Evolutionary conservation across 2,888 invertebrate genomes (phyloP).

Genomic region (Platycheirus rosarum): DNA sequence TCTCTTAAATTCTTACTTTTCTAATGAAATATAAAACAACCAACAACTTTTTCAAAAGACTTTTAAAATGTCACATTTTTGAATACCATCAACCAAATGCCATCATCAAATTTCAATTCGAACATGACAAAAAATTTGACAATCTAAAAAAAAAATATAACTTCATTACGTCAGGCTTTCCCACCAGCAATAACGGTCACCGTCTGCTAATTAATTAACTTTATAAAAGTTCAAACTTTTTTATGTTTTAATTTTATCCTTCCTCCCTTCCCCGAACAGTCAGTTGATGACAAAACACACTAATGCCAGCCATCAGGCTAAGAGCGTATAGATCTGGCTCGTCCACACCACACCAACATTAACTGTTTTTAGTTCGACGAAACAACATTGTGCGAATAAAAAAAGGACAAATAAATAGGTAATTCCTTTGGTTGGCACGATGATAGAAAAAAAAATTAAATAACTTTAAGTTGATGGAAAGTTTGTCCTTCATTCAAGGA

Average conservation of each 20-base stretch:
- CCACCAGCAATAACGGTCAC: conserved; percentile 50
- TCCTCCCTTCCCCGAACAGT: conserved; percentile 14
- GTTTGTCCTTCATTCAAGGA: conserved; percentile 50
- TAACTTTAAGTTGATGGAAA: conserved; percentile 53
- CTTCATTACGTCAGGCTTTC: conserved; percentile 38
- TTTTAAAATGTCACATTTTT: conserved; percentile 23
- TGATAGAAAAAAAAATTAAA: conserved; percentile 19
- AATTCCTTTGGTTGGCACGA: conserved; percentile 28
- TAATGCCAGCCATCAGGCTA: conserved; percentile 27
- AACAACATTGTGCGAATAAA: conserved; percentile 31
- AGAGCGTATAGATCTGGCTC: background rate
- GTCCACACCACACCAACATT: background rate
- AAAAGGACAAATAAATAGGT: conserved; percentile 33
- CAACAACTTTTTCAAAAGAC: conserved; percentile 8
- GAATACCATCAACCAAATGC: background rate
- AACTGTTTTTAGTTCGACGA: conserved; percentile 22
- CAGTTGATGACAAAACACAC: conserved; percentile 42
- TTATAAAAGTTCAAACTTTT: conserved; percentile 56
- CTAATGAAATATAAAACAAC: too few relatives aligned
- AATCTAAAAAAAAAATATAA: conserved; percentile 43
- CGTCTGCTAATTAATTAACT: conserved; percentile 69
- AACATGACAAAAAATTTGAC: conserved; percentile 2
- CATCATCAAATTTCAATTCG: background rate
- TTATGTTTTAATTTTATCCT: conserved; percentile 18
- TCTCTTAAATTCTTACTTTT: too few relatives aligned